Percentiles rank a stretch among this genome's conserved stretches.
phyloP scores from a whole-genome alignment of 2,797 vertebrate species.

The Lates japonicus region DNA sequence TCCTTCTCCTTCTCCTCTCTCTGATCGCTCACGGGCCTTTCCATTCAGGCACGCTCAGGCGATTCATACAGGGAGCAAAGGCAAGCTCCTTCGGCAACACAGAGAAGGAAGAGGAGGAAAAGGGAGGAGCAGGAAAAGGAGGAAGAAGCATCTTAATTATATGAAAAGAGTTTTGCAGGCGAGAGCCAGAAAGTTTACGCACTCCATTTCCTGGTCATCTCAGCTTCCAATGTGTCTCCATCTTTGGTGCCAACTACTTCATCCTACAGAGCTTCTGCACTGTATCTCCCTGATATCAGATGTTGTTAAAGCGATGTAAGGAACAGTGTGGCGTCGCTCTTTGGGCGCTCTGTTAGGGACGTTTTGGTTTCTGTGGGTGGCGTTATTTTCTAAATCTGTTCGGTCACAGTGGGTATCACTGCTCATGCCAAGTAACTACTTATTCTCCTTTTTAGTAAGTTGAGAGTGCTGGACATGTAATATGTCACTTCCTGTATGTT shows the following conservation, averaged over 20 bases:
- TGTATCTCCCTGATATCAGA: neutral
- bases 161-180: neutral
- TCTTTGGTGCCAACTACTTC: neutral
- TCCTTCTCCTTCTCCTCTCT: slow-evolving; percentile 3
- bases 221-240: neutral
- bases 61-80: slow-evolving; percentile 26
- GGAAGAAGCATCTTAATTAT: neutral
- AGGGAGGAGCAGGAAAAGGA: neutral
- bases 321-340: neutral
- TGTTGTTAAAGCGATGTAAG: neutral
- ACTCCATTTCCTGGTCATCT: neutral
- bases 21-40: slow-evolving; percentile 33
- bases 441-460: neutral
- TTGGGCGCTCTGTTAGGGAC: neutral
- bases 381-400: neutral
- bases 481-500: neutral
- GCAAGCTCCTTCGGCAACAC: slow-evolving; percentile 6
- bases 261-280: neutral
- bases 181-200: neutral
- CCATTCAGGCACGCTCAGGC: slow-evolving; percentile 42
- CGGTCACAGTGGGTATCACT: neutral
- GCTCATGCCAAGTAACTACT: neutral
- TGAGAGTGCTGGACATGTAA: neutral
- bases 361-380: neutral
- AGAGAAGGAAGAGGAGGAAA: neutral